These are phyloP conservation scores for Perizoma affinitatum DNA, from an alignment of 2,888 invertebrate species.

Conservation along the genomic window DNA sequence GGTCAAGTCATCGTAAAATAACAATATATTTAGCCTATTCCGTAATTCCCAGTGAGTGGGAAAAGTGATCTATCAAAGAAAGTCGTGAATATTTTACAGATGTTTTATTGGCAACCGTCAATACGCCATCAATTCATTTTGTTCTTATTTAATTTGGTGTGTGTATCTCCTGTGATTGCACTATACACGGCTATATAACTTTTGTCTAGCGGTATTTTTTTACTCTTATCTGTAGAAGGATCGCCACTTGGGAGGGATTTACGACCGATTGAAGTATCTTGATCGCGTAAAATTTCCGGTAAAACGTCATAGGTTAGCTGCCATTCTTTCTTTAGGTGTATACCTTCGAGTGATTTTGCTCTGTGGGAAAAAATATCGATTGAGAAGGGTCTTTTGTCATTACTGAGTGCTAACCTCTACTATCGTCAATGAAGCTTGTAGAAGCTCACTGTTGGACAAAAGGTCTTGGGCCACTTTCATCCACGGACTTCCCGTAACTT, in stretches of 20 bases:
- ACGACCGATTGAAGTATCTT: conserved; percentile 13
- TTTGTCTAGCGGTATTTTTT: conserved; percentile 16
- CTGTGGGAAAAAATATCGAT: conserved; percentile 44
- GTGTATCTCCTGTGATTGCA: conserved; percentile 39
- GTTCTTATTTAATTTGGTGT: conserved; percentile 25
- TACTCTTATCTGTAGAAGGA: conserved; percentile 1
- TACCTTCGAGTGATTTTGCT: conserved; percentile 57
- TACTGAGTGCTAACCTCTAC: too few species aligned
- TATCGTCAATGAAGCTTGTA: too few species aligned
- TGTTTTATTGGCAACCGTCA: conserved; percentile 54
- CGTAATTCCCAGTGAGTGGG: too few species aligned
- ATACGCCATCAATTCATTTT: conserved; percentile 44
- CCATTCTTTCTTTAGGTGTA: conserved; percentile 71
- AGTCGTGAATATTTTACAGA: conserved; percentile 13
- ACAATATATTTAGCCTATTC: too few species aligned
- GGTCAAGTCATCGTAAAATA: too few species aligned
- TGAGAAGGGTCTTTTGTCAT: too few species aligned
- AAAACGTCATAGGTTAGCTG: conserved; percentile 59
- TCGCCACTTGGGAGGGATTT: conserved; percentile 7
- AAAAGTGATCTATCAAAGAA: not conserved
- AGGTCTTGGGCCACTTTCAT: too few species aligned
- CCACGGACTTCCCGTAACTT: too few species aligned
- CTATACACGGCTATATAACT: conserved; percentile 57
- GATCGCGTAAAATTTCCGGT: conserved; percentile 40
- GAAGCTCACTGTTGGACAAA: too few species aligned